A percentile compares a stretch with the other conserved stretches of the same genome.
Conservation (phyloP, 2,113 vertebrate species). For the Callorhinus ursinus region DNA sequence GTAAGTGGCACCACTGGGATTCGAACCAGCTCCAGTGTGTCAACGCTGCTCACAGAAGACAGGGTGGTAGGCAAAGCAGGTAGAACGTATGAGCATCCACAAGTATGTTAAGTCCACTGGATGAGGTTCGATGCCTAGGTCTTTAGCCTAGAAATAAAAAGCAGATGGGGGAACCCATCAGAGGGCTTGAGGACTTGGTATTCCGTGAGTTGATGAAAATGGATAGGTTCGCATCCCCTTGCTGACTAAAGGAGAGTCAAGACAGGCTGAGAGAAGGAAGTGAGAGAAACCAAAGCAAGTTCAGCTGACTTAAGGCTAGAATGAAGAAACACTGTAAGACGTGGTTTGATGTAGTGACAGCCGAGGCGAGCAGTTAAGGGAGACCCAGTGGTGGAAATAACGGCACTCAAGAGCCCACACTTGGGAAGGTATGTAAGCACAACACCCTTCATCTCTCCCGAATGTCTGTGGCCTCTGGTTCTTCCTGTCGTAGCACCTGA, state of each 20-base stretch:
- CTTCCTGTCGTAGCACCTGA: not conserved
- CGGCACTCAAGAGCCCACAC: accelerated
- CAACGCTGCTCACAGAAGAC: not conserved
- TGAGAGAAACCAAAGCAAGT: not conserved
- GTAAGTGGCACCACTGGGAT: not conserved
- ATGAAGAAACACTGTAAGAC: not conserved
- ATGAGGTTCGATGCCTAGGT: not conserved
- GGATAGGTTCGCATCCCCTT: not conserved
- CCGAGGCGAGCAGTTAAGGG: not conserved
- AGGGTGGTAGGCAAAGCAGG: not conserved
- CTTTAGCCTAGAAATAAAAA: accelerated
- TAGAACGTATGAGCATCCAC: accelerated
- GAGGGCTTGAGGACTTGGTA: not conserved
- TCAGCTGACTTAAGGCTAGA: not conserved
- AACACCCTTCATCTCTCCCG: accelerated
- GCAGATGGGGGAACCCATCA: not conserved
- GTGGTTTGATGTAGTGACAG: not conserved
- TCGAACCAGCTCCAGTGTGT: not conserved
- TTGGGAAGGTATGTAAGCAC: not conserved
- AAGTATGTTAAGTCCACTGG: accelerated
- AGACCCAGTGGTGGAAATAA: not conserved
- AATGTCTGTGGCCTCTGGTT: not conserved
- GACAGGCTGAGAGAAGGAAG: not conserved
- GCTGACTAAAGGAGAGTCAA: not conserved
- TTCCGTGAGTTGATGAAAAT: accelerated